Conservation (phyloP, 2,113 vertebrate genomes). For the Steatornis caripensis region DNA sequence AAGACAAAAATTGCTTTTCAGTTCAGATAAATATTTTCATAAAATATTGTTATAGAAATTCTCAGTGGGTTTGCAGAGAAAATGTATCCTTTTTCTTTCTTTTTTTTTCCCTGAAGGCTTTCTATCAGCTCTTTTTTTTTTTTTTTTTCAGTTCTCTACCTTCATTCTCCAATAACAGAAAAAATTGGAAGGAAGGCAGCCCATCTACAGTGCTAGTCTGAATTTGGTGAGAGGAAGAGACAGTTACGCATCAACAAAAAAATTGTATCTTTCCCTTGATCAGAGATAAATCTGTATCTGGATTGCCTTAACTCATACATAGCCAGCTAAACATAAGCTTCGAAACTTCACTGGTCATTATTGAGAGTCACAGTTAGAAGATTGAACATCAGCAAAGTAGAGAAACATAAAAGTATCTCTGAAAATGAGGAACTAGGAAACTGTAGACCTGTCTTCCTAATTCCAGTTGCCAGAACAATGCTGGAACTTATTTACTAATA, state of each 20-base stretch:
- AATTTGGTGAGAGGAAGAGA: neutral
- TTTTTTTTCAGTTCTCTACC: neutral
- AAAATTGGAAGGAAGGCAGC: neutral
- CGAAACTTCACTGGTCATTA: neutral
- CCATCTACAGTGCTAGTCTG: neutral
- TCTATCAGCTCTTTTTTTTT: neutral
- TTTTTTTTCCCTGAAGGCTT: neutral
- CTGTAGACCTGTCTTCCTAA: neutral
- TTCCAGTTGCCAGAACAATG: neutral
- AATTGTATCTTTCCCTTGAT: neutral
- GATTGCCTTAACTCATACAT: neutral
- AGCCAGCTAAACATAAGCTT: neutral
- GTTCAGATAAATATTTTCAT: neutral
- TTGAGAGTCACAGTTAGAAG: neutral
- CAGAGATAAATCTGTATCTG: neutral
- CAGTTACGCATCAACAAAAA: neutral
- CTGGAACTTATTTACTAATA: neutral
- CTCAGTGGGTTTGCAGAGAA: neutral
- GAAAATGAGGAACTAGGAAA: neutral
- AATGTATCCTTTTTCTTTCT: no score
- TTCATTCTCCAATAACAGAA: neutral
- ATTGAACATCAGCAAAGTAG: neutral
- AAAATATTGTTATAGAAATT: neutral
- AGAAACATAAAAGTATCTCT: neutral
- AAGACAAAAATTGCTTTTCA: neutral